Conservation (phyloP, 2,888 invertebrate species). For the Epinotia nisella region DNA sequence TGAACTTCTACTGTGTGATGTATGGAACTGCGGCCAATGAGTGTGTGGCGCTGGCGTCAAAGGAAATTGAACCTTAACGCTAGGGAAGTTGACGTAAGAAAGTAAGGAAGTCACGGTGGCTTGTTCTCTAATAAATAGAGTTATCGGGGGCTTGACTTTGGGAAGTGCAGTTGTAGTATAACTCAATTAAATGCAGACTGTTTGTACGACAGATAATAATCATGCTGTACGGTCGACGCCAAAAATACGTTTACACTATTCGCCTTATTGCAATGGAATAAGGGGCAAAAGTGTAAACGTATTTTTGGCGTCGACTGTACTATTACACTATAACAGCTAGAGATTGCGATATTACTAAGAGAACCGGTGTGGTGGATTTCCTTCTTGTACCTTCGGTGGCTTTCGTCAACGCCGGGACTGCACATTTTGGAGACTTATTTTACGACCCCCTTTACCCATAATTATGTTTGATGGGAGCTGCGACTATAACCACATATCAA, state of each 20-base stretch:
- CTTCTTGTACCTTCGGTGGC: too few relatives aligned
- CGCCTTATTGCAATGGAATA: too few relatives aligned
- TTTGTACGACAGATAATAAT: neutral
- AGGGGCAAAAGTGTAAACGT: too few relatives aligned
- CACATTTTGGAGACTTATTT: too few relatives aligned
- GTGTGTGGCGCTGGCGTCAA: neutral
- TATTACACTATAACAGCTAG: neutral
- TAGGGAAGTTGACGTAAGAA: conserved; percentile 2
- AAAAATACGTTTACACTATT: too few relatives aligned
- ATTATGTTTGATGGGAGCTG: too few relatives aligned
- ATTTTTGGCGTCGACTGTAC: too few relatives aligned
- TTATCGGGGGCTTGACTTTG: conserved; percentile 21
- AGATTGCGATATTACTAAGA: neutral
- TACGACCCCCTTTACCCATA: too few relatives aligned
- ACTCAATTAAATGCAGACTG: conserved; percentile 26
- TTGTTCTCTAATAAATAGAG: conserved; percentile 19
- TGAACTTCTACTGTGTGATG: conserved; percentile 38
- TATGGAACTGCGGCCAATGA: neutral
- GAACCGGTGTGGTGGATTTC: too few relatives aligned
- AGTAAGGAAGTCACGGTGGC: conserved; percentile 19
- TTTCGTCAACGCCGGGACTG: too few relatives aligned
- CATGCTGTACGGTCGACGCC: conserved; percentile 1
- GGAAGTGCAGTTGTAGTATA: conserved; percentile 24
- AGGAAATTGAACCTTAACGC: conserved; percentile 20
- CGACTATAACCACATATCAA: too few relatives aligned